Conservation (phyloP, 2,797 vertebrate species). For the Pelodytes ibericus region DNA sequence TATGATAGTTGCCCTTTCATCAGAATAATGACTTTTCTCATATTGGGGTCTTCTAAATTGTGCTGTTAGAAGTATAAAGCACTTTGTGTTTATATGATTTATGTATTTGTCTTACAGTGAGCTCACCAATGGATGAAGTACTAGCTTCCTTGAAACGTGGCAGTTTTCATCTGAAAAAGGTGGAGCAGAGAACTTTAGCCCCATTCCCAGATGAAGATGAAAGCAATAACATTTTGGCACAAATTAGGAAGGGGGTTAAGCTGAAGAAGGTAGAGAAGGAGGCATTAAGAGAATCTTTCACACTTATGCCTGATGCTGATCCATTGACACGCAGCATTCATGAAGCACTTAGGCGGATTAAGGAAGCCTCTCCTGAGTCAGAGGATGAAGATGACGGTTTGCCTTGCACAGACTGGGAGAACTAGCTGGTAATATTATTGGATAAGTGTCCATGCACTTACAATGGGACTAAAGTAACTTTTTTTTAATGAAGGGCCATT, state of each 20-base stretch:
- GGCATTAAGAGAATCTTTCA: conserved; percentile 78
- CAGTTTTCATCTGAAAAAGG: conserved; percentile 95
- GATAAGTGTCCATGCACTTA: too few species aligned
- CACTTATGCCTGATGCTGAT: conserved; percentile 81
- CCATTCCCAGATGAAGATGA: conserved; percentile 93
- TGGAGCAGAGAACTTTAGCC: conserved; percentile 89
- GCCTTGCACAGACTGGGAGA: conserved; percentile 94
- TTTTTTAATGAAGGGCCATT: too few species aligned
- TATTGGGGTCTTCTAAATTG: too few species aligned
- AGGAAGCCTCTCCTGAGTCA: conserved; percentile 95
- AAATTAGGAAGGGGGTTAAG: conserved; percentile 94
- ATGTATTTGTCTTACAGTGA: conserved; percentile 77
- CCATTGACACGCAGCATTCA: conserved; percentile 96
- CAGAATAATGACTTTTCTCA: too few species aligned
- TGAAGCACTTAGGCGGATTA: conserved; percentile 93
- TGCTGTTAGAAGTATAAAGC: too few species aligned
- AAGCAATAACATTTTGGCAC: conserved; percentile 94
- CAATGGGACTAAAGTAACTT: too few species aligned
- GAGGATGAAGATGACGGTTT: conserved; percentile 94
- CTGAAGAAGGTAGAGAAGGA: conserved; percentile 92
- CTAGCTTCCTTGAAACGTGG: conserved; percentile 95
- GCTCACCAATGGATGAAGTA: conserved; percentile 98
- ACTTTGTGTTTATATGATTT: too few species aligned
- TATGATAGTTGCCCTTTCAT: too few species aligned
- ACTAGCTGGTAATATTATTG: conserved; percentile 76